Evolutionary conservation across 2,888 invertebrate genomes (phyloP).

Genomic region (Ormyrus nitidulus): DNA sequence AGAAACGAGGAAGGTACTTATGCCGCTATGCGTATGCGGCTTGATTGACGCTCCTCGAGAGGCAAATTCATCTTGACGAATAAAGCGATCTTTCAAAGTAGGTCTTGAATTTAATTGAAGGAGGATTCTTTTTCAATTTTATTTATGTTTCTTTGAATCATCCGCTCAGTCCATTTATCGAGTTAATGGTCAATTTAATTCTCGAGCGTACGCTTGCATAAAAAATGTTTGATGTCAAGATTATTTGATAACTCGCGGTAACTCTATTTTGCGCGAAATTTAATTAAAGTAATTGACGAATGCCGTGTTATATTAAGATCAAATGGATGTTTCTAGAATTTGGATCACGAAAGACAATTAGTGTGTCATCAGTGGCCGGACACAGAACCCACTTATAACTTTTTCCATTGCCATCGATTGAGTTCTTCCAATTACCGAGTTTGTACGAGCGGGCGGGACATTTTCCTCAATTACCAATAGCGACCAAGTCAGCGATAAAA

Average conservation of each 20-base stretch:
- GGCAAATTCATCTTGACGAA: conserved; percentile 25
- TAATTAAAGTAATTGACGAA: too few relatives aligned
- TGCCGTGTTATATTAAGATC: too few relatives aligned
- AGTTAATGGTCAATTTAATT: background rate
- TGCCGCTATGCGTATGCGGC: conserved; percentile 1
- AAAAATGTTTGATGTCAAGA: too few relatives aligned
- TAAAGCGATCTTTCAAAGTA: conserved; percentile 36
- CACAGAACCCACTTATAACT: too few relatives aligned
- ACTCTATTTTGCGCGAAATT: too few relatives aligned
- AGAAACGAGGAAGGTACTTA: background rate
- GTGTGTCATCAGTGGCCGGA: too few relatives aligned
- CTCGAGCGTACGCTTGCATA: too few relatives aligned
- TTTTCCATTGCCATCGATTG: conserved; percentile 23
- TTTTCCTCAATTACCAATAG: conserved; percentile 8
- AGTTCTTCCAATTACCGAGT: conserved; percentile 21
- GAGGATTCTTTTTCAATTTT: conserved; percentile 4
- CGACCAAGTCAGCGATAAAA: background rate
- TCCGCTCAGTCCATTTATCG: background rate
- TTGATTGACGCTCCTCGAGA: conserved; percentile 25
- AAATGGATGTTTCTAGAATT: too few relatives aligned
- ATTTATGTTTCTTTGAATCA: conserved; percentile 6
- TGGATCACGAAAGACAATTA: too few relatives aligned
- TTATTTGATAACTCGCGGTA: too few relatives aligned
- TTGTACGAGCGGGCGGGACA: conserved; percentile 11
- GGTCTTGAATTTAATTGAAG: conserved; percentile 25